A percentile compares a stretch with the other conserved stretches of the same genome.
Conservation (phyloP, 2,113 vertebrate species). For the Saguinus midas region DNA sequence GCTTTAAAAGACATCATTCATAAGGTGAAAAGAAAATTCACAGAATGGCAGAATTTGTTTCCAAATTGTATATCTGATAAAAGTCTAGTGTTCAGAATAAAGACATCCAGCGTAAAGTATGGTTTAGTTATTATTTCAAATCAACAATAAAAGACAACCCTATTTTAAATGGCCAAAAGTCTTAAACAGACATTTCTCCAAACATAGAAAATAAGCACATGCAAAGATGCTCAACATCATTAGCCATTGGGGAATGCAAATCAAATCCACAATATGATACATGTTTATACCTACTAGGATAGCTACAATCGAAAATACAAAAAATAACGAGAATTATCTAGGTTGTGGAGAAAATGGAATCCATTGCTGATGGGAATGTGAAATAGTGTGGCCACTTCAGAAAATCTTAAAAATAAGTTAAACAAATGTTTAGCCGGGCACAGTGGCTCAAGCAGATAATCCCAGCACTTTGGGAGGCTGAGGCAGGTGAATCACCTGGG, state of each 20-base stretch:
- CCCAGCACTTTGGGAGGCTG: too few relatives aligned
- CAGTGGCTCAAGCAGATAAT: too few relatives aligned
- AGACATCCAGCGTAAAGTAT: neutral
- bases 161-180: neutral
- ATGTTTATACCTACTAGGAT: neutral
- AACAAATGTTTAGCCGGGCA: too few relatives aligned
- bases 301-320: neutral
- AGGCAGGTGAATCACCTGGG: too few relatives aligned
- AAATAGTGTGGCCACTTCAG: neutral
- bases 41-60: neutral
- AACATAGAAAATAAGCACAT: neutral
- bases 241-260: neutral
- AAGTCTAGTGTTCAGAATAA: neutral
- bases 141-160: neutral
- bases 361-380: neutral
- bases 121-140: neutral
- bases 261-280: neutral
- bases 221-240: neutral
- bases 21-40: neutral
- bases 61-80: neutral
- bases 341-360: neutral
- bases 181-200: neutral
- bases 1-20: neutral
- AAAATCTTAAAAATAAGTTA: neutral
- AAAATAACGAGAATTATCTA: neutral